phyloP scores from a whole-genome alignment of 1,140 invertebrate species.

The Mizuhopecten yessoensis region DNA sequence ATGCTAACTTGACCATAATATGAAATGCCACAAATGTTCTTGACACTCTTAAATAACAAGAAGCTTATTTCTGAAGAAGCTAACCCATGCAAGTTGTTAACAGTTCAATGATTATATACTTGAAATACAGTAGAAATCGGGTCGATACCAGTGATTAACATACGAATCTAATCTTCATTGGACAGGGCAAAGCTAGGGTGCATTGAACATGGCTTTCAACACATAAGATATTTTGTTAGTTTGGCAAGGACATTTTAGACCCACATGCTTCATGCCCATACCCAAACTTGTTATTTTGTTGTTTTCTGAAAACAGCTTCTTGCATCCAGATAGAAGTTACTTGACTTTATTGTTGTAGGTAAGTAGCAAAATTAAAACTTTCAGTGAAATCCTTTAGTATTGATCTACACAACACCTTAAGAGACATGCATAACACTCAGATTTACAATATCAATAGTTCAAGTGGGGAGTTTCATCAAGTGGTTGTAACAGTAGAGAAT shows the following conservation, averaged over 20 bases:
- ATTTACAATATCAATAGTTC: conserved; percentile 29
- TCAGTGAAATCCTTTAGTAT: not conserved
- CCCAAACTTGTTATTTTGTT: not conserved
- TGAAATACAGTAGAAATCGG: not conserved
- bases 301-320: not conserved
- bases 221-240: conserved; percentile 30
- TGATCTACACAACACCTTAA: not conserved
- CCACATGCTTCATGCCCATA: conserved; percentile 23
- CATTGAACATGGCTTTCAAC: not conserved
- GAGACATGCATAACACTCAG: conserved; percentile 19
- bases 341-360: not conserved
- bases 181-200: not conserved
- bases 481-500: not conserved
- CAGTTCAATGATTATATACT: not conserved
- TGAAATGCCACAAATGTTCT: too few species aligned
- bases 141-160: not conserved
- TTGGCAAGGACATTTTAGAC: not conserved
- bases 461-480: not conserved
- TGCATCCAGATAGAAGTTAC: not conserved
- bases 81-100: not conserved
- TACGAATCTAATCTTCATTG: not conserved
- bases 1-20: too few species aligned
- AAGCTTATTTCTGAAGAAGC: too few species aligned
- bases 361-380: not conserved
- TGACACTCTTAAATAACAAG: too few species aligned